Evolutionary conservation across 2,113 vertebrate species (phyloP).

Genomic region (Zonotrichia leucophrys): DNA sequence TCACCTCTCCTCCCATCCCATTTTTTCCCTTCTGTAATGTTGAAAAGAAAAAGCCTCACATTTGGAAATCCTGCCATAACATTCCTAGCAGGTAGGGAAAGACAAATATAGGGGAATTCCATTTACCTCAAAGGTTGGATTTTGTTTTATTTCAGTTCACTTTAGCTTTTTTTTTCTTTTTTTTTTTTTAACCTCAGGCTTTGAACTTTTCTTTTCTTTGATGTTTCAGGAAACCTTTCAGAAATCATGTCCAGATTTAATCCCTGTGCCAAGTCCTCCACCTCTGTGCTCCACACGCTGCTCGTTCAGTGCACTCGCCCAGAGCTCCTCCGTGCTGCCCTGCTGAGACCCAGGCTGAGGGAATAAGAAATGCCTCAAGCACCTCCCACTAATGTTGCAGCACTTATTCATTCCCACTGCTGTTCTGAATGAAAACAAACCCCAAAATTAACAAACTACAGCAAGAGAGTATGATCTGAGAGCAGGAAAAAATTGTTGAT

Average conservation of each 20-base stretch:
- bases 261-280: neutral
- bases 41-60: neutral
- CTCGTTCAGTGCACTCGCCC: neutral
- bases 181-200: neutral
- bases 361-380: neutral
- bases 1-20: neutral
- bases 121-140: neutral
- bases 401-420: neutral
- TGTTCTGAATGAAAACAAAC: neutral
- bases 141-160: neutral
- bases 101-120: neutral
- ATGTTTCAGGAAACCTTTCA: neutral
- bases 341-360: neutral
- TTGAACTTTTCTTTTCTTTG: neutral
- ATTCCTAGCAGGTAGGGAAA: neutral
- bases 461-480: neutral
- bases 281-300: rapidly evolving
- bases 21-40: neutral
- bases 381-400: neutral
- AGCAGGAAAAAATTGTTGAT: neutral
- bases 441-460: neutral
- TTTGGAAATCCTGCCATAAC: neutral
- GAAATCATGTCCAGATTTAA: neutral
- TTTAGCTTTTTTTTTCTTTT: neutral
- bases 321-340: rapidly evolving